Conservation (phyloP, 2,113 vertebrate species). For the Nematolebias whitei region DNA sequence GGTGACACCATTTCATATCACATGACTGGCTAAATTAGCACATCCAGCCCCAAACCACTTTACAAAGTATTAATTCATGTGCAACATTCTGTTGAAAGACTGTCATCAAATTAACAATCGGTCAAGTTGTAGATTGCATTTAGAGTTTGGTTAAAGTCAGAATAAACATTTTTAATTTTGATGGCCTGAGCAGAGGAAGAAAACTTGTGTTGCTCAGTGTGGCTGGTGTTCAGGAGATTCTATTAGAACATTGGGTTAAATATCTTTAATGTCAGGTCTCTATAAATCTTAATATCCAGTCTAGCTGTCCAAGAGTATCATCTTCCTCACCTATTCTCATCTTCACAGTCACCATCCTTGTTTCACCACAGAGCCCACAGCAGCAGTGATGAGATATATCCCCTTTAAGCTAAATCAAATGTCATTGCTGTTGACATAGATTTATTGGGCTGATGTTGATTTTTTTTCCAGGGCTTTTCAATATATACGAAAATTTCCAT, state of each 20-base stretch:
- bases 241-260: neutral
- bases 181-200: neutral
- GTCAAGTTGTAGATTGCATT: neutral
- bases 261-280: neutral
- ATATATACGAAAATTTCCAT: constrained; percentile 68
- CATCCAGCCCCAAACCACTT: too few species aligned
- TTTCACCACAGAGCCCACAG: constrained; percentile 39
- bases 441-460: constrained; percentile 73
- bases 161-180: neutral
- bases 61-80: too few species aligned
- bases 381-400: constrained; percentile 64
- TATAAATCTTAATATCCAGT: constrained; percentile 8
- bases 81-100: too few species aligned
- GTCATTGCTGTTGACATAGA: constrained; percentile 78
- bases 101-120: too few species aligned
- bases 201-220: neutral
- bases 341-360: constrained; percentile 32
- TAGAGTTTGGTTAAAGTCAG: constrained; percentile 1
- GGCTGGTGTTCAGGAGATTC: neutral
- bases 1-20: neutral
- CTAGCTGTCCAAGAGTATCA: constrained; percentile 5
- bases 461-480: constrained; percentile 63
- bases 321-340: constrained; percentile 7
- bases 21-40: neutral
- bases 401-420: constrained; percentile 78